Percentiles rank a stretch among this genome's conserved stretches.
These are phyloP conservation scores for Erythrocercus mccallii DNA, from an alignment of 2,113 vertebrate species.

Conservation along the genomic window DNA sequence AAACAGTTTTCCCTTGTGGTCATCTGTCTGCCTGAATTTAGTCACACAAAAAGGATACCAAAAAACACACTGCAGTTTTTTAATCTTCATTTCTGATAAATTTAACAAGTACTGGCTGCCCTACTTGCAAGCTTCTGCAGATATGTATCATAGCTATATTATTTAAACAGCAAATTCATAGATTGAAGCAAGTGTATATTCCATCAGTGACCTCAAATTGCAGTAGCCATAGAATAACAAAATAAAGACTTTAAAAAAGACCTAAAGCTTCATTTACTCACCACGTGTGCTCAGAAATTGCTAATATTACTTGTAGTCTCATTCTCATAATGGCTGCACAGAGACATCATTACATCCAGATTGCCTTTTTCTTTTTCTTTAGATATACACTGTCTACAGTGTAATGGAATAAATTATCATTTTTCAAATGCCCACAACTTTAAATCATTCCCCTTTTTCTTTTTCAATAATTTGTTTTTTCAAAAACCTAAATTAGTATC, in stretches of 20 bases:
- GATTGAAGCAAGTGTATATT: conserved; percentile 18
- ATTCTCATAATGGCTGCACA: neutral
- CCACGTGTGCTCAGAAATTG: conserved; percentile 21
- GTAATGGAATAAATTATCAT: neutral
- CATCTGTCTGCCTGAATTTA: neutral
- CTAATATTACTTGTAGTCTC: neutral
- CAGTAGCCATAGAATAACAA: neutral
- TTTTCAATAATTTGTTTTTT: neutral
- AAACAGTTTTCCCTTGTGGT: neutral
- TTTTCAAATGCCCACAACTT: neutral
- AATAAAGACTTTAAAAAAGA: conserved; percentile 16
- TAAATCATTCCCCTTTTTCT: neutral
- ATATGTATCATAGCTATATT: neutral
- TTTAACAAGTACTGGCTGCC: conserved; percentile 14
- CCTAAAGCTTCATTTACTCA: neutral
- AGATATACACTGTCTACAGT: neutral
- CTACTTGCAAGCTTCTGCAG: neutral
- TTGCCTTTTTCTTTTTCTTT: neutral
- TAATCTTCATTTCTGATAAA: neutral
- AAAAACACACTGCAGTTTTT: conserved; percentile 6
- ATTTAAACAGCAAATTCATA: conserved; percentile 35
- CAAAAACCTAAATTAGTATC: neutral
- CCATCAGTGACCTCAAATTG: neutral
- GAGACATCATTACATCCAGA: neutral
- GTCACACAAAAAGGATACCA: neutral